Evolutionary conservation across 2,888 invertebrate genomes (phyloP).

Genomic region (Yponomeuta malinellus): DNA sequence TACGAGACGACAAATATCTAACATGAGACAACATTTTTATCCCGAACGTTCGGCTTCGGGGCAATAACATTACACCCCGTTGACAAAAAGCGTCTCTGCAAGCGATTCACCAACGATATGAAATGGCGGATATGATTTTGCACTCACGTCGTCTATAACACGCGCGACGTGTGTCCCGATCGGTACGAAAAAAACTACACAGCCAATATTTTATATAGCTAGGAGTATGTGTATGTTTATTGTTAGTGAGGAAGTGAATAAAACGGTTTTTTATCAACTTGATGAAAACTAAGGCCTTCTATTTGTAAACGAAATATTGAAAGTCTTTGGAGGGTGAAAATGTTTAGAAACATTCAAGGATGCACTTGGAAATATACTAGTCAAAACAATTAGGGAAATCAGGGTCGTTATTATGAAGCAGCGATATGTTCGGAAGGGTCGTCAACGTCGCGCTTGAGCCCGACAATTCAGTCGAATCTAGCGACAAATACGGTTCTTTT

Average conservation of each 20-base stretch:
- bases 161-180: neutral
- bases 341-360: neutral
- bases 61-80: neutral
- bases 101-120: neutral
- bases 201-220: neutral
- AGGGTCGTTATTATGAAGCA: no score
- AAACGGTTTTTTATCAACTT: no score
- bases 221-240: neutral
- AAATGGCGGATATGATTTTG: conserved; percentile 3
- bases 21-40: neutral
- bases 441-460: no score
- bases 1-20: neutral
- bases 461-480: no score
- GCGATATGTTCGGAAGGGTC: no score
- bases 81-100: neutral
- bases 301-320: no score
- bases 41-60: neutral
- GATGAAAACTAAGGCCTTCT: no score
- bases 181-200: neutral
- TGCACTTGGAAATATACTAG: neutral
- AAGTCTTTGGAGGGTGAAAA: no score
- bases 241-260: no score
- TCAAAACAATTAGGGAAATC: neutral
- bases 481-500: no score
- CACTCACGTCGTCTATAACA: neutral